Base-by-base conservation (phyloP, 1,140 invertebrate species). In the Belonocnema kinseyi region DNA sequence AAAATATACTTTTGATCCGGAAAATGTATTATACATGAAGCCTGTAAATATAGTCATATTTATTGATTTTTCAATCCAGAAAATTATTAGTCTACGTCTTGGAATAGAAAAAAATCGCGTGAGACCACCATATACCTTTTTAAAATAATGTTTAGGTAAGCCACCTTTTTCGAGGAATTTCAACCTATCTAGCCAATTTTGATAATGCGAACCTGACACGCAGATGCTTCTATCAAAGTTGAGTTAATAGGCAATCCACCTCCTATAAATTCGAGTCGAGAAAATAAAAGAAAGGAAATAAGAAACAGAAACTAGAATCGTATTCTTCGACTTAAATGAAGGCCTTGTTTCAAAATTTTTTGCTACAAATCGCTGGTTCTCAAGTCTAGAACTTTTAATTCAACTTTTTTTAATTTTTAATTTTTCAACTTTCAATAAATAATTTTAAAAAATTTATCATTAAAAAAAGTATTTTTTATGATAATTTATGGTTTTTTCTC, bases 211-310 rank as follows among this genome's bases (percentile, higher is more conserved):
- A 3, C 21, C 58, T 40, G 58, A 66, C 58, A 66, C 58, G 58
- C 58, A 66, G 58, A 66, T 40, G 58, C 58, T 66, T 16, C 12
- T 66, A 66, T 66, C 58, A 66, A 66, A 66, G 26, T 40, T 66
- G 26, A 26, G 58, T 66, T 66, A 66, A 66, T 66, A 40, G 58
- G 21, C 58, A 66, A 66, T 66, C 58, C 13, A 11, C 10, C 26
- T 21, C 8, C 40, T 46, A 8, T 11, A 46, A 26, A 58, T 58
- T 26, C 19, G 56, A 21, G 17, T 11, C 56, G 2, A 58, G 56
- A 26, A 58, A 58, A 58, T 10, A 58, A 58, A 26, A 19, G 40
- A 58, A 13, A 21, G 19, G 26, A 58, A 13, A 19, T 56, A 26
- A 13, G 8, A 58, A 13, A 21, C 19, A 26, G 56, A 19, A 58